Conservation (phyloP, 2,888 invertebrate species). For the Drosophila nr. perissopoda region DNA sequence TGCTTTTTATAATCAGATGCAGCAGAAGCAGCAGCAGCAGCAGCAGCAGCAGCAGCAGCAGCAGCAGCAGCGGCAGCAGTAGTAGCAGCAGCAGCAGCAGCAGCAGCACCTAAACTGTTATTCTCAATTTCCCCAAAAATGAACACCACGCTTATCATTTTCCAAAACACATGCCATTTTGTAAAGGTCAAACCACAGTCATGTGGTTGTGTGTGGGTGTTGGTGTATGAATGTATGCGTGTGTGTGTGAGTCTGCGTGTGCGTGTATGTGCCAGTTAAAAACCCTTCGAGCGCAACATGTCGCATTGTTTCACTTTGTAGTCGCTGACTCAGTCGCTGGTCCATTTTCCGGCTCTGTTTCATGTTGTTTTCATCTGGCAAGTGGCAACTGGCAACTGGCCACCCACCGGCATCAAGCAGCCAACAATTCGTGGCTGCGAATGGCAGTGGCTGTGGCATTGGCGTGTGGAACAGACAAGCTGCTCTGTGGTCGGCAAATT, state of each 20-base stretch:
- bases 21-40: not conserved
- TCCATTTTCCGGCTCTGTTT: constrained; percentile 12
- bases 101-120: not conserved
- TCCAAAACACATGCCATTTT: constrained; percentile 42
- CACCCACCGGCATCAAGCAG: constrained; percentile 26
- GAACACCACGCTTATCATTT: constrained; percentile 46
- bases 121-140: not conserved
- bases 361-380: constrained; percentile 24
- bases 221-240: not conserved
- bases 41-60: not conserved
- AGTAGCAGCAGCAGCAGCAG: not conserved
- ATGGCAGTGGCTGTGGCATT: not conserved
- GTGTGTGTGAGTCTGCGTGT: constrained; percentile 14
- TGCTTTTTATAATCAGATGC: constrained; percentile 6
- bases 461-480: constrained; percentile 2
- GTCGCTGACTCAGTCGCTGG: constrained; percentile 25
- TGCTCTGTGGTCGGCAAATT: constrained; percentile 27
- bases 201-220: constrained; percentile 8
- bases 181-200: constrained; percentile 61
- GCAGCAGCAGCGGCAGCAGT: not conserved
- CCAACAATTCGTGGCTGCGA: constrained; percentile 34
- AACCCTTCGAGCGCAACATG: constrained; percentile 76
- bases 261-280: constrained; percentile 34
- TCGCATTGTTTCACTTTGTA: constrained; percentile 77
- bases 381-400: constrained; percentile 34